A percentile compares a stretch with the other conserved stretches of the same genome.
phyloP scores from a whole-genome alignment of 2,888 invertebrate genomes.

The Himalopsyche japonica region DNA sequence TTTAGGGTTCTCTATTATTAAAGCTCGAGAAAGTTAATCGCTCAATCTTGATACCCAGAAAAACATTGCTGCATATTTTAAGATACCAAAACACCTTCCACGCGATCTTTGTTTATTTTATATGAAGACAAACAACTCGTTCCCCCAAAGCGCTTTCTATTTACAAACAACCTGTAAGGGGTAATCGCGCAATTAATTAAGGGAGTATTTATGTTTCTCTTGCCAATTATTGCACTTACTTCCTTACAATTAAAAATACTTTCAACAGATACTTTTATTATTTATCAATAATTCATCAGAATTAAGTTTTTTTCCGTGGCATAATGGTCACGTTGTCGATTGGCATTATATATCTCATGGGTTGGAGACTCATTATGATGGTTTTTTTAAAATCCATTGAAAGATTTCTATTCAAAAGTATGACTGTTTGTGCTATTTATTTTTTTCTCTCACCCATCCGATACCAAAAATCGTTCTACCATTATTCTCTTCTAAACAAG shows the following conservation, averaged over 20 bases:
- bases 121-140: not conserved
- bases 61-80: not conserved
- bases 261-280: not conserved
- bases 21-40: not conserved
- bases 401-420: too few relatives aligned
- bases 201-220: conserved; percentile 23
- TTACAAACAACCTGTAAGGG: not conserved
- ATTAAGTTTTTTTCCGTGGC: too few relatives aligned
- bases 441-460: too few relatives aligned
- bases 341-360: too few relatives aligned
- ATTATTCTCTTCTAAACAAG: too few relatives aligned
- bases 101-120: not conserved
- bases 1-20: not conserved
- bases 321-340: too few relatives aligned
- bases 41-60: not conserved
- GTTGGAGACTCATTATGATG: too few relatives aligned
- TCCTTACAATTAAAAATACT: not conserved
- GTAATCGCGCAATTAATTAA: conserved; percentile 30
- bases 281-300: not conserved
- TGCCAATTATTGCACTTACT: conserved; percentile 10
- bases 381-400: too few relatives aligned
- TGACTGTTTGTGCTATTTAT: too few relatives aligned
- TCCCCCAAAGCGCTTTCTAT: not conserved
- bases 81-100: not conserved
- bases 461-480: too few relatives aligned